Conservation (phyloP, 2,888 invertebrate genomes). For the Lepidonotus clava region DNA sequence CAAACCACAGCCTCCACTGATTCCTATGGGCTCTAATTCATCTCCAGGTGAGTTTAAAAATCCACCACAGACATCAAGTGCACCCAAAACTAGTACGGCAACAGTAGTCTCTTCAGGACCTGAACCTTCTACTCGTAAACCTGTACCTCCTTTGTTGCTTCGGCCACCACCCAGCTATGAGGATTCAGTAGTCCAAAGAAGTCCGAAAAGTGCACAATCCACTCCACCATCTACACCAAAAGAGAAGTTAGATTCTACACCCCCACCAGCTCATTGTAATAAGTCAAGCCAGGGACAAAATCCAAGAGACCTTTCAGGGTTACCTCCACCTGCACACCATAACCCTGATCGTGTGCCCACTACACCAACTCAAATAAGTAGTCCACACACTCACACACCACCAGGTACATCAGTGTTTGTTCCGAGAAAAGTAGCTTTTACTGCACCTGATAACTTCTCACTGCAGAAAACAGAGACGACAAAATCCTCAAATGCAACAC, state of each 20-base stretch:
- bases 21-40: no score
- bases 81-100: no score
- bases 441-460: not conserved
- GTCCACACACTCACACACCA: not conserved
- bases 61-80: no score
- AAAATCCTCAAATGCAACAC: not conserved
- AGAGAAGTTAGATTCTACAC: not conserved
- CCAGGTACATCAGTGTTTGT: not conserved
- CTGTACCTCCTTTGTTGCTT: not conserved
- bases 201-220: not conserved
- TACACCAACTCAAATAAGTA: not conserved
- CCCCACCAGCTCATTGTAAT: not conserved
- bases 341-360: not conserved
- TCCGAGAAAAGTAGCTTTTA: not conserved
- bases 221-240: not conserved
- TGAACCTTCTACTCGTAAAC: not conserved
- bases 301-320: no score
- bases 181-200: not conserved
- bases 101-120: not conserved
- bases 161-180: conserved; percentile 9
- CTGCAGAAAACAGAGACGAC: not conserved
- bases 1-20: not conserved
- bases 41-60: no score
- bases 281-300: not conserved
- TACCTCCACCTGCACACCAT: conserved; percentile 21